phyloP scores from a whole-genome alignment of 2,797 vertebrate species.

The Alosa sapidissima region DNA sequence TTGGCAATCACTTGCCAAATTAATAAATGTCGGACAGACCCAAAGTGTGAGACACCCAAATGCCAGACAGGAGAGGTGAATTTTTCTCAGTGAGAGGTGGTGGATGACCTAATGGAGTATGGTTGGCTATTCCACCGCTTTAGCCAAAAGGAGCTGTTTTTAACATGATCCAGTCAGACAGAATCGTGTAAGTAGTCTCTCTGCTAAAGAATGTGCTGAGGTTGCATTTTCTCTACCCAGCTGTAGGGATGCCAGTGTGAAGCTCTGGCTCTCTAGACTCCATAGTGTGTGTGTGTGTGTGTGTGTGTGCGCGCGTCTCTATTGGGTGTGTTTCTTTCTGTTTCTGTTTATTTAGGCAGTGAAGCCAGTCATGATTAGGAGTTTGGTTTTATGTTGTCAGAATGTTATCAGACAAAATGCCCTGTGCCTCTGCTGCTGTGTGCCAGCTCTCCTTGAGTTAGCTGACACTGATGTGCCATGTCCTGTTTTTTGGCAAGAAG shows the following conservation, averaged over 20 bases:
- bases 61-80: neutral
- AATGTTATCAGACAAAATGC: neutral
- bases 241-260: slow-evolving; percentile 22
- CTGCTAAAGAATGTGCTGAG: slow-evolving; percentile 12
- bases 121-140: neutral
- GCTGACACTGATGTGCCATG: neutral
- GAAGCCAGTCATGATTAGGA: neutral
- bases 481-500: slow-evolving; percentile 6
- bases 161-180: neutral
- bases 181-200: neutral
- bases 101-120: neutral
- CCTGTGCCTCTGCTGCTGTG: neutral
- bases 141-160: neutral
- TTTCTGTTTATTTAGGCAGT: neutral
- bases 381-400: neutral
- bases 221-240: slow-evolving; percentile 3
- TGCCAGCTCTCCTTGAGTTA: neutral
- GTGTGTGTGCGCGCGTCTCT: neutral
- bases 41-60: neutral
- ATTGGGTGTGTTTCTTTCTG: neutral
- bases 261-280: neutral
- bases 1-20: neutral
- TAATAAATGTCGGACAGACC: neutral
- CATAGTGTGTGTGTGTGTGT: neutral
- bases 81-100: neutral